Conservation (phyloP, 1,140 invertebrate genomes). For the Eciton burchellii region DNA sequence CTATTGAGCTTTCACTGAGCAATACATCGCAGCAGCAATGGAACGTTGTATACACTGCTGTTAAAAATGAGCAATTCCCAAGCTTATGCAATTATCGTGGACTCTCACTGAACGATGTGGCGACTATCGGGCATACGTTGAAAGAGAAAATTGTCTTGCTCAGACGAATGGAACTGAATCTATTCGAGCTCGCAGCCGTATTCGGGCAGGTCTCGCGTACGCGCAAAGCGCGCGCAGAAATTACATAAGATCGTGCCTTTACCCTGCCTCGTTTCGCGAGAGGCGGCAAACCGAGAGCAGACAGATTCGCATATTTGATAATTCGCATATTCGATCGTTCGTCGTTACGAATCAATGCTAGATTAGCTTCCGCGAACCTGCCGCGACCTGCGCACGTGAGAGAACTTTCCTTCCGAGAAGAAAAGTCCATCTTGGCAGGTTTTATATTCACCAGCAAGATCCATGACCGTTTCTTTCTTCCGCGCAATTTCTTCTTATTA, state of each 20-base stretch:
- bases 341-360: neutral
- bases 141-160: slow-evolving; percentile 51
- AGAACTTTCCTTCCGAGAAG: no score
- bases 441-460: no score
- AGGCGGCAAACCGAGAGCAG: slow-evolving; percentile 10
- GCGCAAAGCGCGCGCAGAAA: neutral
- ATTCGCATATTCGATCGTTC: slow-evolving; percentile 13
- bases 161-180: slow-evolving; percentile 19
- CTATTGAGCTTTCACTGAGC: no score
- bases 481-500: no score
- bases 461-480: no score
- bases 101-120: slow-evolving; percentile 40
- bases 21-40: no score
- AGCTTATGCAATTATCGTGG: slow-evolving; percentile 43
- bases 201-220: neutral
- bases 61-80: no score
- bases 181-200: slow-evolving; percentile 41
- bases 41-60: neutral
- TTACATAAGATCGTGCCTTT: neutral
- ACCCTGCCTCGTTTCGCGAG: neutral
- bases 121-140: slow-evolving; percentile 33
- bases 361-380: neutral
- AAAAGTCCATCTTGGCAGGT: no score
- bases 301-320: no score
- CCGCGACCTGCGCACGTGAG: no score